Percentiles rank a stretch among this genome's conserved stretches.
These are phyloP conservation scores for Macropodus opercularis DNA, from an alignment of 2,797 vertebrate genomes.

Conservation along the genomic window DNA sequence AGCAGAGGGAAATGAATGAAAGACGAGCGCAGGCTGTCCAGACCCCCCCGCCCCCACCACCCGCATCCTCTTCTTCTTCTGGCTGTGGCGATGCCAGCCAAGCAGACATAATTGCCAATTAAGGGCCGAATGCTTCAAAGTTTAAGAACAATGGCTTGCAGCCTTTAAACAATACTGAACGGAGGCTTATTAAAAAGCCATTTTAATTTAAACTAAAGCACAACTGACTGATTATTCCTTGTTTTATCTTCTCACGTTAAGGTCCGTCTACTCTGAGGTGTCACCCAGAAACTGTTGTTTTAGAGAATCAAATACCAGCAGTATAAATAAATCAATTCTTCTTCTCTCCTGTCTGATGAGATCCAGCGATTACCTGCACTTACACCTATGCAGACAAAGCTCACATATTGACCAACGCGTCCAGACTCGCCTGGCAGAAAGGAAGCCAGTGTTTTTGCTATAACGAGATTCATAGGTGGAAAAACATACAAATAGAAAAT, in stretches of 20 bases:
- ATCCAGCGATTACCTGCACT: constrained; percentile 29
- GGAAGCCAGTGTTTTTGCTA: constrained; percentile 17
- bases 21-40: constrained; percentile 38
- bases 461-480: too few species aligned
- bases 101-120: constrained; percentile 70
- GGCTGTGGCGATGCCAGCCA: constrained; percentile 51
- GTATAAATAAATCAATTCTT: constrained; percentile 43
- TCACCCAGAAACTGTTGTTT: constrained; percentile 21
- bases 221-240: constrained; percentile 5
- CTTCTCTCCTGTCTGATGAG: constrained; percentile 25
- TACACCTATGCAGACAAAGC: constrained; percentile 42
- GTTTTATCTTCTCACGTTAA: constrained; percentile 5
- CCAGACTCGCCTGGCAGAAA: constrained; percentile 35
- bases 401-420: constrained; percentile 39
- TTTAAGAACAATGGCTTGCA: constrained; percentile 63
- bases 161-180: constrained; percentile 49
- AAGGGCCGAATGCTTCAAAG: constrained; percentile 57
- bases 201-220: constrained; percentile 32
- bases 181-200: constrained; percentile 52
- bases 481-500: constrained; percentile 12
- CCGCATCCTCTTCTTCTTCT: constrained; percentile 16
- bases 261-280: constrained; percentile 2
- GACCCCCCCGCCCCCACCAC: not conserved
- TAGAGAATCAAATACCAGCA: constrained; percentile 40
- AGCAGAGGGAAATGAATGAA: constrained; percentile 38